Conservation (phyloP, 1,140 invertebrate species). For the Adoxophyes honmai region DNA sequence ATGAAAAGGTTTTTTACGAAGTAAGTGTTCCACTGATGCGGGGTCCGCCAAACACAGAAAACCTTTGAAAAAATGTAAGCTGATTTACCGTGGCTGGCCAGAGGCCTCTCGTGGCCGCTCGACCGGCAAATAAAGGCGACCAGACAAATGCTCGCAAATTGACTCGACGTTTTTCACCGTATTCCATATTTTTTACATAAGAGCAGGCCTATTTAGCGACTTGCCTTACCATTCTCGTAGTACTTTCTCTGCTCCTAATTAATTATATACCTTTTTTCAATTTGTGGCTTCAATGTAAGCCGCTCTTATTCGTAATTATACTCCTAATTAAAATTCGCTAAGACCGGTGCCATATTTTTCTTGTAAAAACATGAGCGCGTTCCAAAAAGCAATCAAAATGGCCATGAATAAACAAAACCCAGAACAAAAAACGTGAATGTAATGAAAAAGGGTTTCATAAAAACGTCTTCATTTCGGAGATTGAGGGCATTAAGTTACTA, state of each 20-base stretch:
- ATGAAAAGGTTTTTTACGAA: slow-evolving; percentile 55
- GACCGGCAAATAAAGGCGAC: slow-evolving; percentile 70
- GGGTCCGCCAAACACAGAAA: slow-evolving; percentile 64
- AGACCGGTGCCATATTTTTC: too few relatives aligned
- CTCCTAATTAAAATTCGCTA: neutral
- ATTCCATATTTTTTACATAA: slow-evolving; percentile 62
- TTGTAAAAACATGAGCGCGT: neutral
- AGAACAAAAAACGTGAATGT: slow-evolving; percentile 19
- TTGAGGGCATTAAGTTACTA: slow-evolving; percentile 61
- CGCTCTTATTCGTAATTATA: neutral
- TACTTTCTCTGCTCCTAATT: neutral
- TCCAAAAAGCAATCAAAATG: slow-evolving; percentile 24
- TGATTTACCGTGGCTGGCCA: slow-evolving; percentile 63
- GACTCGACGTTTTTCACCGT: slow-evolving; percentile 69
- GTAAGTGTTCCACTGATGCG: slow-evolving; percentile 40
- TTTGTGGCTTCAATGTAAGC: neutral
- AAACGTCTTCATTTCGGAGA: slow-evolving; percentile 58
- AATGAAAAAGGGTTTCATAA: slow-evolving; percentile 45
- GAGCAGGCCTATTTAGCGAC: slow-evolving; percentile 28
- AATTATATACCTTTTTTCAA: neutral
- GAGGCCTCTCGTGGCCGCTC: slow-evolving; percentile 51
- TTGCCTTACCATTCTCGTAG: neutral
- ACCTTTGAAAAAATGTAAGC: slow-evolving; percentile 72
- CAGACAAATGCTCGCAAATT: slow-evolving; percentile 73
- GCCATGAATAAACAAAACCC: neutral